A percentile compares a stretch with the other conserved stretches of the same genome.
Evolutionary conservation across 2,888 invertebrate genomes (phyloP).

Genomic region (Tipula vernalis): DNA sequence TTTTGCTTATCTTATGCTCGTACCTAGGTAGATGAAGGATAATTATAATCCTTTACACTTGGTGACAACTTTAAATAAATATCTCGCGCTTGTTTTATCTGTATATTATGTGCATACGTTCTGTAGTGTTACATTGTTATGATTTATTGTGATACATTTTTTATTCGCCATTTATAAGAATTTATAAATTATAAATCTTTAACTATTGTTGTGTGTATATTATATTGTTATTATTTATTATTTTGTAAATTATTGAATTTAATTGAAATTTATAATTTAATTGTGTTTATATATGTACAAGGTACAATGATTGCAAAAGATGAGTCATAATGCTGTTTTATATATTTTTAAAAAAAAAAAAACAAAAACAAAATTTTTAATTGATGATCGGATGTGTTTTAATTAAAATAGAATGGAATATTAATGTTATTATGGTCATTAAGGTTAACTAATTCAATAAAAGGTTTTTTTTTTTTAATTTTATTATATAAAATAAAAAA

Average conservation of each 20-base stretch:
- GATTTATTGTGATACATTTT: not conserved
- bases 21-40: not conserved
- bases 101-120: not conserved
- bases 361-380: not conserved
- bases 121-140: not conserved
- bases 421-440: not conserved
- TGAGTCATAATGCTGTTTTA: not conserved
- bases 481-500: not conserved
- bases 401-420: not conserved
- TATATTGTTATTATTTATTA: not conserved
- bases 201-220: not conserved
- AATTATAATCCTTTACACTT: slow-evolving; percentile 4
- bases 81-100: not conserved
- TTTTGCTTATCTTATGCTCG: not conserved
- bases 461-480: no score
- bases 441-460: no score
- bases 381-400: not conserved
- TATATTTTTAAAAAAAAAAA: not conserved
- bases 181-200: not conserved
- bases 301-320: not conserved
- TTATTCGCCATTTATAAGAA: not conserved
- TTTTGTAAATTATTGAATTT: not conserved
- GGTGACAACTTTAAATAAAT: not conserved
- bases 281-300: not conserved
- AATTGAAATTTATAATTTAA: not conserved